Evolutionary conservation across 2,888 invertebrate species (phyloP).

Genomic region (Ommatoiulus sabulosus): DNA sequence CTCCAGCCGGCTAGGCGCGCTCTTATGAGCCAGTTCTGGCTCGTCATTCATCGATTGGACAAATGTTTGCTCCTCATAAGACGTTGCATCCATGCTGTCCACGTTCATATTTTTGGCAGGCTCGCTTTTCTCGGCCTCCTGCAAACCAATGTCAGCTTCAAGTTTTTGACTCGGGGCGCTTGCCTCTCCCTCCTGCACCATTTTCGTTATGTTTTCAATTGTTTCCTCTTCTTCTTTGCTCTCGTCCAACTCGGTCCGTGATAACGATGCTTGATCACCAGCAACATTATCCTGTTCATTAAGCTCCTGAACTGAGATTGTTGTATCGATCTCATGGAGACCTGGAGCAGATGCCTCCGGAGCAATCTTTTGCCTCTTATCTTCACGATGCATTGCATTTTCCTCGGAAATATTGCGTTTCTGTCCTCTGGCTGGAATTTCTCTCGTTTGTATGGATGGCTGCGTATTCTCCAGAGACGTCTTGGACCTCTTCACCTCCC

Average conservation of each 20-base stretch:
- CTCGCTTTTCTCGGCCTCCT: too few species aligned
- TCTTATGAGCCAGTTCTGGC: not conserved
- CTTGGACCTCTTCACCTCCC: constrained; percentile 3
- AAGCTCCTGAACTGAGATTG: not conserved
- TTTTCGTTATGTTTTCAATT: constrained; percentile 53
- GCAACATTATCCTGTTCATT: not conserved
- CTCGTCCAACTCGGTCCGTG: not conserved
- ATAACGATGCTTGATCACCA: not conserved
- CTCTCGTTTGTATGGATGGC: not conserved
- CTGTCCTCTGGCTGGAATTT: not conserved
- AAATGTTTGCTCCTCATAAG: not conserved
- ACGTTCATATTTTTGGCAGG: not conserved
- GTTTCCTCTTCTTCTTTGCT: constrained; percentile 50
- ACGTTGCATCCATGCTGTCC: not conserved
- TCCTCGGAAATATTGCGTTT: not conserved
- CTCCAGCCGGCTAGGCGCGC: not conserved
- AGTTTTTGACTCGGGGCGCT: not conserved
- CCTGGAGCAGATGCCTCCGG: not conserved
- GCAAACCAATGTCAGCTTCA: not conserved
- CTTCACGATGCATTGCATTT: not conserved
- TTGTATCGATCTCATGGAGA: not conserved
- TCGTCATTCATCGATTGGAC: not conserved
- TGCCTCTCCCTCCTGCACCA: constrained; percentile 27
- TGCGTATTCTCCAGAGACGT: not conserved
- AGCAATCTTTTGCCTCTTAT: not conserved